A percentile compares a stretch with the other conserved stretches of the same genome.
phyloP scores from a whole-genome alignment of 2,797 vertebrate species.

The Arnoldichthys spilopterus region DNA sequence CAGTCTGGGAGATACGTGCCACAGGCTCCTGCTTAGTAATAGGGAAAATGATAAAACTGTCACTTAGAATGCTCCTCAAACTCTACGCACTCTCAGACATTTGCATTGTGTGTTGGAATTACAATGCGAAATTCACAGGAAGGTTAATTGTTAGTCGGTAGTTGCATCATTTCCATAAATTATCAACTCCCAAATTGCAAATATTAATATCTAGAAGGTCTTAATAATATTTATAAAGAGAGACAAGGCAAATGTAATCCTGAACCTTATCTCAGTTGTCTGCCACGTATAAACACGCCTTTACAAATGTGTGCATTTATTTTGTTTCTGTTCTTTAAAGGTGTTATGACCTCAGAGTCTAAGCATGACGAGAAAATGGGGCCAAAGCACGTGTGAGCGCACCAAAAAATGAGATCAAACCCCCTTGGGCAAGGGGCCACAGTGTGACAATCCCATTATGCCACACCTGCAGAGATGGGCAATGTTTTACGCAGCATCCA shows the following conservation, averaged over 20 bases:
- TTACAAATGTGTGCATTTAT: neutral
- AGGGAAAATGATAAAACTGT: neutral
- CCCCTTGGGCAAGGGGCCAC: conserved; percentile 15
- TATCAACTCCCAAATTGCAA: conserved; percentile 5
- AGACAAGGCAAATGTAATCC: neutral
- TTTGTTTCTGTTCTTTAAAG: conserved; percentile 15
- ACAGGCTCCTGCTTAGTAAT: neutral
- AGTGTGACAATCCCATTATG: conserved; percentile 52
- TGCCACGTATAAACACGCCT: neutral
- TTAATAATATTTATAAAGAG: neutral
- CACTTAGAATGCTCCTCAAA: neutral
- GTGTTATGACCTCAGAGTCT: conserved; percentile 1
- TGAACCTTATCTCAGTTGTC: neutral
- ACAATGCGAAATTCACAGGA: neutral
- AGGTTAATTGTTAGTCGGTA: neutral
- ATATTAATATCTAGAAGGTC: neutral
- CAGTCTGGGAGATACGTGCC: too few relatives aligned
- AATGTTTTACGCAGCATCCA: conserved; percentile 37
- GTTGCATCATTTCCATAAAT: conserved; percentile 6
- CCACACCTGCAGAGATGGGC: conserved; percentile 47
- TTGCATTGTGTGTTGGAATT: neutral
- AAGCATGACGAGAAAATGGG: conserved; percentile 11
- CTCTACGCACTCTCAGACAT: too few relatives aligned
- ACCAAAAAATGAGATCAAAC: conserved; percentile 44
- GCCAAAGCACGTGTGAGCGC: neutral